Conservation (phyloP, 2,113 vertebrate genomes). For the Bucco capensis region DNA sequence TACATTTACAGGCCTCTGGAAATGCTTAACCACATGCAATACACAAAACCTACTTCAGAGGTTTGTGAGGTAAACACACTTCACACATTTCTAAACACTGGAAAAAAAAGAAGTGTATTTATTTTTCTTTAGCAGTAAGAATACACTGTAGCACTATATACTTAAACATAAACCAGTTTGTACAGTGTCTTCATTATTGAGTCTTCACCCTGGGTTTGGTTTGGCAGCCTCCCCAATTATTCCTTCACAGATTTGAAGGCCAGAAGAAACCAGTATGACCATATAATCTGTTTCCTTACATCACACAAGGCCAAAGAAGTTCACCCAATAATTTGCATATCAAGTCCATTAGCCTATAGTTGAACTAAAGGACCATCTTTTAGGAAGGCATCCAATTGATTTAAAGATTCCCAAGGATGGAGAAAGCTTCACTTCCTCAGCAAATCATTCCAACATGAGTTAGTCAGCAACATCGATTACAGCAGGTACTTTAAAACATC, state of each 20-base stretch:
- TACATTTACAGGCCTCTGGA: conserved; percentile 25
- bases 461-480: background rate
- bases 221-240: conserved; percentile 26
- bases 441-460: background rate
- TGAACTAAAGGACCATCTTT: background rate
- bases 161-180: conserved; percentile 40
- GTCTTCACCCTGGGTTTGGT: conserved; percentile 2
- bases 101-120: conserved; percentile 39
- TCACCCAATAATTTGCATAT: background rate
- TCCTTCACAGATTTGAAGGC: conserved; percentile 10
- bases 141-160: conserved; percentile 45
- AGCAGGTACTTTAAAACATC: background rate
- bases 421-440: conserved; percentile 24
- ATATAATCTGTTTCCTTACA: background rate
- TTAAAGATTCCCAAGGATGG: background rate
- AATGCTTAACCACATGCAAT: conserved; percentile 50
- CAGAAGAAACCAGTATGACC: conserved; percentile 12
- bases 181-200: conserved; percentile 24
- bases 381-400: conserved; percentile 4
- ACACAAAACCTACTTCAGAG: conserved; percentile 60
- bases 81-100: conserved; percentile 58
- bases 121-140: conserved; percentile 56
- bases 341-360: background rate
- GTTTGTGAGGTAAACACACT: conserved; percentile 66
- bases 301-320: background rate